These are phyloP conservation scores for Villa cingulata DNA, from an alignment of 2,888 invertebrate genomes.

Conservation along the genomic window DNA sequence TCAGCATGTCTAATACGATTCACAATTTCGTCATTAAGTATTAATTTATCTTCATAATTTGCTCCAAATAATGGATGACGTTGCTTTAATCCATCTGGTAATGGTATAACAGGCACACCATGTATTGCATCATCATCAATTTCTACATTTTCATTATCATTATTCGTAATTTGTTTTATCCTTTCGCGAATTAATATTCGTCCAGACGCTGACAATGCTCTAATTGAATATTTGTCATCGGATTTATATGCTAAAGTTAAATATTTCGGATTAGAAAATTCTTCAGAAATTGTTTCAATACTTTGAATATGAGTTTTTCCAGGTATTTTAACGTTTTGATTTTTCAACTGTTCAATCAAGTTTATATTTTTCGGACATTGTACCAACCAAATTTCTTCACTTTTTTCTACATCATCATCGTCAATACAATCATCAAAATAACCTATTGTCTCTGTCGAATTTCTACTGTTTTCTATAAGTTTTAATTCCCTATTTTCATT, in stretches of 20 bases:
- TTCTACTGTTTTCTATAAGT: no score
- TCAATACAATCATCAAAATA: no score
- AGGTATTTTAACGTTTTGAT: conserved; percentile 2
- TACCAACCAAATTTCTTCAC: conserved; percentile 3
- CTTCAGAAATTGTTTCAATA: conserved; percentile 1
- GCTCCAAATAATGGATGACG: conserved; percentile 6
- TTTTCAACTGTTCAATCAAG: neutral
- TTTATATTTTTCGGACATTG: conserved; percentile 1
- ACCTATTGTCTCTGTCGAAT: no score
- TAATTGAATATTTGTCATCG: neutral
- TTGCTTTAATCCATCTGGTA: conserved; percentile 1
- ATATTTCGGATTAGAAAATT: neutral
- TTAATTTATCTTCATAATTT: conserved; percentile 6
- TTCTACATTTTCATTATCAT: neutral
- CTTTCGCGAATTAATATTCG: conserved; percentile 1
- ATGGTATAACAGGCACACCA: neutral
- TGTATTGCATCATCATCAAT: no score
- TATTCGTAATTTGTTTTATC: neutral
- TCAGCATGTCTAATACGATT: neutral
- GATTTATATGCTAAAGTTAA: neutral
- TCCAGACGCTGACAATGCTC: neutral
- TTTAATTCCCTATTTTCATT: no score
- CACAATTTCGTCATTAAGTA: neutral
- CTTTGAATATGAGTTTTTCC: neutral
- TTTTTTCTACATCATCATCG: neutral